Percentiles rank a stretch among this genome's conserved stretches.
phyloP scores from a whole-genome alignment of 2,888 invertebrate genomes.

The Hirtodrosophila alboralis region DNA sequence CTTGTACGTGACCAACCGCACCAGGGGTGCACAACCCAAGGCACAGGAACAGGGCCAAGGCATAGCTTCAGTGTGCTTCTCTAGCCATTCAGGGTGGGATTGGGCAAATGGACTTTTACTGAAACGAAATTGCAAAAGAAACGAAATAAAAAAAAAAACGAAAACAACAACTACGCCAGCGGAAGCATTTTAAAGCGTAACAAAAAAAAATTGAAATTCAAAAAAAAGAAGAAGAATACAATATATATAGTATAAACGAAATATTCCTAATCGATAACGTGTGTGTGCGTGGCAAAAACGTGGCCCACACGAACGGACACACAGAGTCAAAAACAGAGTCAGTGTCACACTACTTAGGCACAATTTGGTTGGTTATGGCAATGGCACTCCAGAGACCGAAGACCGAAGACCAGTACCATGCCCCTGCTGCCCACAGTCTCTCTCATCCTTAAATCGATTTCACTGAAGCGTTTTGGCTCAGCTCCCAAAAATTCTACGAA shows the following conservation, averaged over 20 bases:
- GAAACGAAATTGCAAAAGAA: conserved; percentile 64
- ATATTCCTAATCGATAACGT: conserved; percentile 69
- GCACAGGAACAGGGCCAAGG: conserved; percentile 6
- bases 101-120: conserved; percentile 69
- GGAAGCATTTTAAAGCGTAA: conserved; percentile 78
- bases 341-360: conserved; percentile 78
- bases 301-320: conserved; percentile 33
- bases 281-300: conserved; percentile 49
- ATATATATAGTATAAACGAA: conserved; percentile 14
- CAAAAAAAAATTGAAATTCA: conserved; percentile 25
- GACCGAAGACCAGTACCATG: too few species aligned
- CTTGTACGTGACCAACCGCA: conserved; percentile 84
- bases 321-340: conserved; percentile 17
- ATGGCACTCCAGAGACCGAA: conserved; percentile 82
- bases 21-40: conserved; percentile 62
- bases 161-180: conserved; percentile 38
- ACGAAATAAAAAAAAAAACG: conserved; percentile 37
- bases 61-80: not conserved
- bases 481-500: conserved; percentile 72
- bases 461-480: conserved; percentile 63
- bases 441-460: conserved; percentile 64
- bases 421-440: too few species aligned
- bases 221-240: conserved; percentile 34
- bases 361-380: conserved; percentile 81
- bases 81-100: conserved; percentile 55